Conservation (phyloP, 1,140 invertebrate species). For the Coelopa frigida region DNA sequence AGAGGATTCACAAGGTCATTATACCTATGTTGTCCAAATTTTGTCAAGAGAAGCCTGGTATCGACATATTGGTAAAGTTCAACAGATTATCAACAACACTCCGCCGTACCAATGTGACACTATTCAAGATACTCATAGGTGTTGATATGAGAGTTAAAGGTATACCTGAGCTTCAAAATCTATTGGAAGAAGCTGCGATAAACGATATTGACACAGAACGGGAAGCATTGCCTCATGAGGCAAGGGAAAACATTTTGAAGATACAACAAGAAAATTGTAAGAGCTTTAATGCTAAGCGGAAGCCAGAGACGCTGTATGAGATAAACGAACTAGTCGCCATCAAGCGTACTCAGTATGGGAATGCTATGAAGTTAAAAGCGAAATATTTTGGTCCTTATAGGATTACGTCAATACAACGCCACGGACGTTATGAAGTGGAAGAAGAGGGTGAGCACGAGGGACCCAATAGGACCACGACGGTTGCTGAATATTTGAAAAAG, state of each 20-base stretch:
- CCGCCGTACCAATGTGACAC: background rate
- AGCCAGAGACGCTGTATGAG: background rate
- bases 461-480: constrained; percentile 20
- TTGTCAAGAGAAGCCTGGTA: background rate
- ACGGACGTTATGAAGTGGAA: no score
- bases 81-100: background rate
- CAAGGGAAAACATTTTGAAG: background rate
- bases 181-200: background rate
- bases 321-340: constrained; percentile 12
- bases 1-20: constrained; percentile 1
- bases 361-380: background rate
- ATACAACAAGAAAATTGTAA: constrained; percentile 7
- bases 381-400: constrained; percentile 35
- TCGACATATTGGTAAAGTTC: background rate
- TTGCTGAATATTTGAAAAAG: constrained; percentile 31
- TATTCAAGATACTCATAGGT: constrained; percentile 4
- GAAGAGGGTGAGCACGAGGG: constrained; percentile 24
- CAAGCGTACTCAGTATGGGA: constrained; percentile 2
- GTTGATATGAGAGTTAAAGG: constrained; percentile 2
- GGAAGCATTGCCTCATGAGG: background rate
- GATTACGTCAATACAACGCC: no score
- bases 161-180: background rate
- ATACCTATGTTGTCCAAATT: constrained; percentile 5
- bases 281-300: background rate
- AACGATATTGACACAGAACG: constrained; percentile 2